These are phyloP conservation scores for Troglohyphantes excavatus DNA, from an alignment of 2,888 invertebrate species.

Conservation along the genomic window DNA sequence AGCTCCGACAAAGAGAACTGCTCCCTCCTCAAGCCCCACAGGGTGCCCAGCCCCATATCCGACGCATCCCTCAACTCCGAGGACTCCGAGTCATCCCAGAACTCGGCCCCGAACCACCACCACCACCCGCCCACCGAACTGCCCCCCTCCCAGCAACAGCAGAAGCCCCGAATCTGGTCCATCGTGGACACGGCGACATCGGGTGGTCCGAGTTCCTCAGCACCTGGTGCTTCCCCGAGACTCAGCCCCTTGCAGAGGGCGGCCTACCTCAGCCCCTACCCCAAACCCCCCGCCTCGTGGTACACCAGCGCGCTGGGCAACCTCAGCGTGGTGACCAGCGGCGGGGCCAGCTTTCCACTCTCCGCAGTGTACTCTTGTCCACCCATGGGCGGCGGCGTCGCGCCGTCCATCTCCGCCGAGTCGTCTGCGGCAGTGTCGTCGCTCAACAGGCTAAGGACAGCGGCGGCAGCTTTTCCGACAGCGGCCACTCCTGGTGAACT, in stretches of 20 bases:
- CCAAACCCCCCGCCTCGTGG: slow-evolving; percentile 68
- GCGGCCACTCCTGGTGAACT: slow-evolving; percentile 70
- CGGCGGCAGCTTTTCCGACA: slow-evolving; percentile 76
- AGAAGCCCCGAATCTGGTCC: slow-evolving; percentile 81
- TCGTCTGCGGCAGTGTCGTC: slow-evolving; percentile 78
- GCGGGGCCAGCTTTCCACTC: slow-evolving; percentile 75
- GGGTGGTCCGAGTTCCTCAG: slow-evolving; percentile 56
- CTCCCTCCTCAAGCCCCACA: slow-evolving; percentile 62
- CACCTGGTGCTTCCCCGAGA: slow-evolving; percentile 62
- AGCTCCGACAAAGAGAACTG: slow-evolving; percentile 76
- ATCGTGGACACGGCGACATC: slow-evolving; percentile 81
- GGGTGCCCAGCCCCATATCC: slow-evolving; percentile 73
- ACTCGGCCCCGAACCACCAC: slow-evolving; percentile 49
- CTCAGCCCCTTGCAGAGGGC: slow-evolving; percentile 78
- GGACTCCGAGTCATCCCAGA: slow-evolving; percentile 68
- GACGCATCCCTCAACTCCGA: slow-evolving; percentile 75
- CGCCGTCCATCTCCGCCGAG: slow-evolving; percentile 67
- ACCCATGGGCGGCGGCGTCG: slow-evolving; percentile 64
- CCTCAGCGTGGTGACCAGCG: slow-evolving; percentile 73
- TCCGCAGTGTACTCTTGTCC: slow-evolving; percentile 79
- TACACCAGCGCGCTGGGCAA: slow-evolving; percentile 72
- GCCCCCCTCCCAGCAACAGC: slow-evolving; percentile 60
- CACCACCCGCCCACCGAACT: slow-evolving; percentile 51
- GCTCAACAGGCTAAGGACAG: slow-evolving; percentile 79
- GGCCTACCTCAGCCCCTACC: slow-evolving; percentile 76